Conservation (phyloP, 2,113 vertebrate genomes). For the Scomber colias region DNA sequence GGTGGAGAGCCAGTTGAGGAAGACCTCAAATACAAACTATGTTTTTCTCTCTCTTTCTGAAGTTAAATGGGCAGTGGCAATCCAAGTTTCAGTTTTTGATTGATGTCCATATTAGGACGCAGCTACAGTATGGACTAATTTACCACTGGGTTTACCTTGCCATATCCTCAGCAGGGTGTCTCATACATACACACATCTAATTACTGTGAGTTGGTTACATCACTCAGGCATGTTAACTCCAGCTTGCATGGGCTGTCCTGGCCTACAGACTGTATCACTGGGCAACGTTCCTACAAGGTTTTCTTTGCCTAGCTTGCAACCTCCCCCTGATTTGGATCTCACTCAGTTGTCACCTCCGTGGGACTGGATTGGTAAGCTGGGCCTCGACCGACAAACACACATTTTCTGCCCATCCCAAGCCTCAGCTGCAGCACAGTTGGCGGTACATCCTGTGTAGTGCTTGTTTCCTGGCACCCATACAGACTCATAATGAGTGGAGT, state of each 20-base stretch:
- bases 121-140: neutral
- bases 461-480: constrained; percentile 69
- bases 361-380: constrained; percentile 3
- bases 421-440: constrained; percentile 61
- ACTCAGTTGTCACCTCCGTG: constrained; percentile 19
- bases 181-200: neutral
- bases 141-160: neutral
- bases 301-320: neutral
- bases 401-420: constrained; percentile 44
- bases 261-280: constrained; percentile 9
- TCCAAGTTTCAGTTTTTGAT: neutral
- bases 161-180: neutral
- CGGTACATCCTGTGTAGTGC: constrained; percentile 60
- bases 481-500: constrained; percentile 73
- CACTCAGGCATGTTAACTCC: neutral
- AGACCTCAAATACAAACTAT: no score
- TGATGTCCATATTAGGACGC: neutral
- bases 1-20: no score
- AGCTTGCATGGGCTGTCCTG: neutral
- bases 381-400: constrained; percentile 23
- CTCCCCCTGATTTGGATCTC: constrained; percentile 12
- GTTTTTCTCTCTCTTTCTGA: no score
- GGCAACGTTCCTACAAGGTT: constrained; percentile 1
- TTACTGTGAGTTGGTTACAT: neutral
- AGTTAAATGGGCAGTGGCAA: no score